Evolutionary conservation across 2,113 vertebrate species (phyloP).

Genomic region (Chitala chitala): DNA sequence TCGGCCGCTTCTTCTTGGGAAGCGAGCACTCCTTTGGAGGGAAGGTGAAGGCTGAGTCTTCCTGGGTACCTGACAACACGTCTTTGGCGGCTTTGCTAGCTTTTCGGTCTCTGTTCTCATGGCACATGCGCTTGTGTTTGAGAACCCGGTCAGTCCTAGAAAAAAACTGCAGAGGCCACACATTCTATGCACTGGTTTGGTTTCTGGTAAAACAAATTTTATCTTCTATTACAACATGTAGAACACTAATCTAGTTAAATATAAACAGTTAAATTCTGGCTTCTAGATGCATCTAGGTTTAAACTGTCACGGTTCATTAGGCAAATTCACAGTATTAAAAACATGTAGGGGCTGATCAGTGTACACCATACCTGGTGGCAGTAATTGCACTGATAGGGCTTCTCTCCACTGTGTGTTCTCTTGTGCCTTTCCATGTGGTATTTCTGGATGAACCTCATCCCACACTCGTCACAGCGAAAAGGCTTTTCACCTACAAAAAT

Average conservation of each 20-base stretch:
- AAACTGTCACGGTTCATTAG: too few relatives aligned
- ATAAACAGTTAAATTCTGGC: too few relatives aligned
- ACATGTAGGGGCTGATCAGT: conserved; percentile 94
- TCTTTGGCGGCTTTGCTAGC: conserved; percentile 79
- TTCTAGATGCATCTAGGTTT: not conserved
- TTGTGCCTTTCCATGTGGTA: conserved; percentile 98
- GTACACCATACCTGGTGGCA: conserved; percentile 78
- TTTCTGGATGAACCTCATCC: conserved; percentile 99
- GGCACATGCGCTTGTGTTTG: conserved; percentile 99
- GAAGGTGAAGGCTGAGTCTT: conserved; percentile 67
- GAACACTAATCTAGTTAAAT: too few relatives aligned
- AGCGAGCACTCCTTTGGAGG: conserved; percentile 78
- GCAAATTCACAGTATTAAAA: too few relatives aligned
- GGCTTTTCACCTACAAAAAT: conserved; percentile 89
- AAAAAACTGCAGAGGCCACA: conserved; percentile 75
- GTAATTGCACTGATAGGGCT: conserved; percentile 98
- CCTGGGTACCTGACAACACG: conserved; percentile 69
- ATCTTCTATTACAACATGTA: too few relatives aligned
- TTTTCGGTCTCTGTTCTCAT: conserved; percentile 91
- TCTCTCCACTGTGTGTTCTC: conserved; percentile 97
- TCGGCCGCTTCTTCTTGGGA: conserved; percentile 92
- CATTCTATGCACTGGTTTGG: not conserved
- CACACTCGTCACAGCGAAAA: conserved; percentile 98
- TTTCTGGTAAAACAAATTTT: not conserved
- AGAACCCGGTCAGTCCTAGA: conserved; percentile 95